Conservation (phyloP, 1,140 invertebrate species). For the Stegodyphus dumicola region DNA sequence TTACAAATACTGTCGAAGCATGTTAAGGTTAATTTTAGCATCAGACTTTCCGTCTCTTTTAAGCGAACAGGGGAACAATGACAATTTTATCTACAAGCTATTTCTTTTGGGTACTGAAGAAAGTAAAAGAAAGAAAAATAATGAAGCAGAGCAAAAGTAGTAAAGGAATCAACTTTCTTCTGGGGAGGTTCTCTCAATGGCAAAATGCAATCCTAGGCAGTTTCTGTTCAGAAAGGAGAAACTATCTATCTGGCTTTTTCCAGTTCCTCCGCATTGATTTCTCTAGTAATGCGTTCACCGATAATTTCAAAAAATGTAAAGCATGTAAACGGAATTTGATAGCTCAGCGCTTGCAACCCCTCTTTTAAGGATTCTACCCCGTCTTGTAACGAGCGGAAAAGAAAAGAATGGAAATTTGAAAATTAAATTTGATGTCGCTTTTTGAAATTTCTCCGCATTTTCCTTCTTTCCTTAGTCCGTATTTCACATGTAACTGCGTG, state of each 20-base stretch:
- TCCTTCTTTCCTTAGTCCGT: no score
- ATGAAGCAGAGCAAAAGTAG: no score
- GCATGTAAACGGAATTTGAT: conserved; percentile 44
- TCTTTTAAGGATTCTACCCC: neutral
- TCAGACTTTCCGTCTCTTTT: no score
- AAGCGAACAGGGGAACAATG: no score
- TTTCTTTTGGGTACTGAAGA: no score
- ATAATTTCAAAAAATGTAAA: conserved; percentile 42
- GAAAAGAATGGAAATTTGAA: neutral
- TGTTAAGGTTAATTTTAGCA: no score
- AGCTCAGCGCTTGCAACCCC: neutral
- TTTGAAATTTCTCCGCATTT: neutral
- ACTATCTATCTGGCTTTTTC: conserved; percentile 15
- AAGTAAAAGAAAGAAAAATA: no score
- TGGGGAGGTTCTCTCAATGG: conserved; percentile 1
- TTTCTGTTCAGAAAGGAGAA: neutral
- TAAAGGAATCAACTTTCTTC: neutral
- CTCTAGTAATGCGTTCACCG: conserved; percentile 31
- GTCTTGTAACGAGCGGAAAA: neutral
- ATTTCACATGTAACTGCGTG: no score
- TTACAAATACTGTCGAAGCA: no score
- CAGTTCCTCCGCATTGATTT: conserved; percentile 18
- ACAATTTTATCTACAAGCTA: no score
- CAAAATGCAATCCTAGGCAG: conserved; percentile 13
- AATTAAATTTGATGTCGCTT: conserved; percentile 26